Evolutionary conservation across 2,888 invertebrate species (phyloP).

Genomic region (Thereva nobilitata): DNA sequence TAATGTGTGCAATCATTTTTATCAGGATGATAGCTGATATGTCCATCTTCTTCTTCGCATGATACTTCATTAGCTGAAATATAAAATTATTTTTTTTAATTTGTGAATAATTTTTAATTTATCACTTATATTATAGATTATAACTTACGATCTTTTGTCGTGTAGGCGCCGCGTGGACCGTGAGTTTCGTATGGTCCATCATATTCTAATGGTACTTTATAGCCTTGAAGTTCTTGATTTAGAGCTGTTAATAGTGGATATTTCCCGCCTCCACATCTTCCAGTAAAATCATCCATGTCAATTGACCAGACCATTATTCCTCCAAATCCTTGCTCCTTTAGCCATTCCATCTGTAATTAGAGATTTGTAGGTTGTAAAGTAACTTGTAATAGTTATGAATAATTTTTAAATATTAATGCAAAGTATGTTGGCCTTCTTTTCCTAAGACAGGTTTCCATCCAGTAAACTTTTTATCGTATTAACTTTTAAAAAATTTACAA

Average conservation of each 20-base stretch:
- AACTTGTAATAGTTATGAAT: no score
- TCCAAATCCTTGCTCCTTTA: constrained; percentile 91
- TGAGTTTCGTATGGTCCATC: constrained; percentile 84
- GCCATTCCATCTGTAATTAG: constrained; percentile 79
- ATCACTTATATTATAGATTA: not conserved
- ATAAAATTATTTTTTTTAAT: not conserved
- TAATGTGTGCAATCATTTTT: constrained; percentile 91
- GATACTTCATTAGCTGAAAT: constrained; percentile 80
- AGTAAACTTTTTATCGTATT: constrained; percentile 8
- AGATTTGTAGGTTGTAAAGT: no score
- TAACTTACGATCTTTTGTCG: constrained; percentile 85
- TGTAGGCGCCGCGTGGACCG: constrained; percentile 72
- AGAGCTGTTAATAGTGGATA: constrained; percentile 88
- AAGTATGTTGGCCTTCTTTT: no score
- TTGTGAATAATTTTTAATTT: not conserved
- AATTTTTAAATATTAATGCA: no score
- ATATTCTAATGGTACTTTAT: constrained; percentile 79
- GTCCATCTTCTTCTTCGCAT: constrained; percentile 93
- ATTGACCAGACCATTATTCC: constrained; percentile 98
- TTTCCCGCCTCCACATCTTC: constrained; percentile 86
- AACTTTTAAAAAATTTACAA: not conserved
- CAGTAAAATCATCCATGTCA: constrained; percentile 93
- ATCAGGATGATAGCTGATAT: constrained; percentile 90
- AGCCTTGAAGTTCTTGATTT: constrained; percentile 81
- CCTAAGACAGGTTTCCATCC: no score